These are phyloP conservation scores for Arizona elegans DNA, from an alignment of 2,113 vertebrate species.

Conservation along the genomic window DNA sequence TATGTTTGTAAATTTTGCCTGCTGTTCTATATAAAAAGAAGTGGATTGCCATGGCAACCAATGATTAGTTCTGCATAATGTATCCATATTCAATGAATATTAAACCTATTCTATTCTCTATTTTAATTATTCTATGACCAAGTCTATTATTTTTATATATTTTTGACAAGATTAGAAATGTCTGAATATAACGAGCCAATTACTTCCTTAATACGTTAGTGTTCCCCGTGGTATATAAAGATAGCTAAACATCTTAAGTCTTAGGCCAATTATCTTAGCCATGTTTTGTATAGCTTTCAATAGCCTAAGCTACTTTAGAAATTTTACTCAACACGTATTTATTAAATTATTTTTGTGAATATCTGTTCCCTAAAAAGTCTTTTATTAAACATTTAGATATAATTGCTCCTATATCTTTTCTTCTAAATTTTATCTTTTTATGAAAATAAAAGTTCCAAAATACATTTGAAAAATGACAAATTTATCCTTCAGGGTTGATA, in stretches of 20 bases:
- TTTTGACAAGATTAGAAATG: conserved; percentile 27
- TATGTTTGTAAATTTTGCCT: conserved; percentile 1
- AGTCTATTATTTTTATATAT: conserved; percentile 23
- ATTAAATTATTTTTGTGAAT: background rate
- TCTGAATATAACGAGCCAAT: conserved; percentile 12
- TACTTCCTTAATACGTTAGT: conserved; percentile 23
- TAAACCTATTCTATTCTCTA: conserved; percentile 10
- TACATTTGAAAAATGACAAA: background rate
- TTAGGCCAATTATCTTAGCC: conserved; percentile 15
- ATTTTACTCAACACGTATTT: conserved; percentile 8
- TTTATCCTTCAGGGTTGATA: conserved; percentile 17
- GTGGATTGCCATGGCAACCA: background rate
- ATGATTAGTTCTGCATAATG: conserved; percentile 11
- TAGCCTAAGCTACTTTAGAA: background rate
- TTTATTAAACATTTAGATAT: background rate
- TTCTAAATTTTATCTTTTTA: background rate
- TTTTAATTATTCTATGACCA: conserved; percentile 27
- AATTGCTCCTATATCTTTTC: background rate
- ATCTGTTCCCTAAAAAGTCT: background rate
- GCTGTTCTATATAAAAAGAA: background rate
- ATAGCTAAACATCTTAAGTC: conserved; percentile 8
- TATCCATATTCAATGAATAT: conserved; percentile 17
- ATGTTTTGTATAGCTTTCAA: conserved; percentile 5
- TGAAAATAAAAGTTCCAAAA: background rate
- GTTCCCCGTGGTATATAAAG: conserved; percentile 17